Percentiles rank a stretch among this genome's conserved stretches.
Conservation (phyloP, 2,888 invertebrate genomes). For the Hyppa rectilinea region DNA sequence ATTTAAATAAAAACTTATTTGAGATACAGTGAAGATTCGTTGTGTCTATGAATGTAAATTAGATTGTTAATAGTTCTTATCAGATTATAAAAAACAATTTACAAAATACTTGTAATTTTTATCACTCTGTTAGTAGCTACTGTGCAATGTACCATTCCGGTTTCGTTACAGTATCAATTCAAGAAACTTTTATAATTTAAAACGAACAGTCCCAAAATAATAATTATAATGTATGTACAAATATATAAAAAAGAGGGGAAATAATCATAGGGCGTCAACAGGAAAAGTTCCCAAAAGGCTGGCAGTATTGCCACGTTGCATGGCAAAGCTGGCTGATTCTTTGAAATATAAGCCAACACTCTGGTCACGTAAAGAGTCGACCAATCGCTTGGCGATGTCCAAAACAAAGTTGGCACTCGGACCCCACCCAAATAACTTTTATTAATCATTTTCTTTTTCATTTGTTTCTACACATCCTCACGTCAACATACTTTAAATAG, state of each 20-base stretch:
- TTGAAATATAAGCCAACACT: too few relatives aligned
- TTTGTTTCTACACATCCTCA: slow-evolving; percentile 7
- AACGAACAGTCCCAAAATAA: too few relatives aligned
- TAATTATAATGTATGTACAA: too few relatives aligned
- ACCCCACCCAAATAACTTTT: neutral
- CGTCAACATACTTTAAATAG: slow-evolving; percentile 4
- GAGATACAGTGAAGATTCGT: neutral
- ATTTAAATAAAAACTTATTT: slow-evolving; percentile 38
- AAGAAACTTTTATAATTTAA: too few relatives aligned
- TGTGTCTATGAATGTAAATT: slow-evolving; percentile 7
- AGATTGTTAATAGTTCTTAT: slow-evolving; percentile 12
- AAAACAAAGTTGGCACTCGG: too few relatives aligned
- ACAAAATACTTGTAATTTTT: slow-evolving; percentile 33
- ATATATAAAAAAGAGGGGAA: too few relatives aligned
- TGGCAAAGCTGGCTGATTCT: too few relatives aligned
- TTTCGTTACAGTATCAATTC: slow-evolving; percentile 21
- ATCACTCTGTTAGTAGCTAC: neutral
- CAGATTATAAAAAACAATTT: slow-evolving; percentile 1
- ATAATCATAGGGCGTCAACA: too few relatives aligned
- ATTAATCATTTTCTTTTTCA: slow-evolving; percentile 7
- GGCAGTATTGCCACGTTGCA: too few relatives aligned
- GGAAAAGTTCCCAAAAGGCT: too few relatives aligned
- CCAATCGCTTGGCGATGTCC: too few relatives aligned
- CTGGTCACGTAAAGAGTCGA: too few relatives aligned
- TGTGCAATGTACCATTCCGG: slow-evolving; percentile 4